Evolutionary conservation across 37 sponge, comb jelly and placozoan species (phyloP), one percentile per base, ranked within the genome.

Genomic region (Cladorhizidae sp.): DNA sequence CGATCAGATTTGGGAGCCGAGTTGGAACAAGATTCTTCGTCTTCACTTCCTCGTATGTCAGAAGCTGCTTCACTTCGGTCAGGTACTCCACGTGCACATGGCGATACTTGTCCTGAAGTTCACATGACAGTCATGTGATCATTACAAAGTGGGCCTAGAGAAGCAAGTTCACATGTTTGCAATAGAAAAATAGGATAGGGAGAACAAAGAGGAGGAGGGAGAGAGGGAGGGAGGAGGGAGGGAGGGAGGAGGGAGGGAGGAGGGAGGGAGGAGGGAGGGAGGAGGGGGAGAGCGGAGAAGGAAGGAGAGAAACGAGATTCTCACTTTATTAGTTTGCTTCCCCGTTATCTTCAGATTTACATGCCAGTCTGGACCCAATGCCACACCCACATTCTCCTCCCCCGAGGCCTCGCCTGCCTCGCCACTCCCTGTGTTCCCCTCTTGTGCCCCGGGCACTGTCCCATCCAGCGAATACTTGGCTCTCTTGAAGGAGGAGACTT

Each of bases 361-460:
- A 73, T 83, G 88, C 99, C 99, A 98, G 64, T 98, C 99, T 14
- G 99, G 99, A 23, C 99, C 99, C 52, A 98, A 72, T 1, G 99
- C 99, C 74, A 90, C 88, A 29, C 98, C 98, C 33, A 62, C 28
- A 25, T 22, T 49, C 12, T 52, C 55, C 51, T 59, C 35, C 26
- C 20, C 72, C 29, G 76, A n/a, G 23, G 62, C 37, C n/a, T 15
- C 77, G 29, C 26, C 43, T 22, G 25, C 41, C 64, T 32, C 63
- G 29, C 22, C 73, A 72, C 23, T 3, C 33, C 40, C 42, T 51
- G 25, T 0, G 39, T 28, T 26, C 15, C 50, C 37, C 67, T 65
- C 67, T 3, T 65, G 26, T 2, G 17, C 11, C 67, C 8, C 32
- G 59, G 33, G 7, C n/a, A 21, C 55, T 5, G 9, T 33, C 12